These are phyloP conservation scores for Meriones unguiculatus DNA, from an alignment of 2,113 vertebrate species.

Conservation along the genomic window DNA sequence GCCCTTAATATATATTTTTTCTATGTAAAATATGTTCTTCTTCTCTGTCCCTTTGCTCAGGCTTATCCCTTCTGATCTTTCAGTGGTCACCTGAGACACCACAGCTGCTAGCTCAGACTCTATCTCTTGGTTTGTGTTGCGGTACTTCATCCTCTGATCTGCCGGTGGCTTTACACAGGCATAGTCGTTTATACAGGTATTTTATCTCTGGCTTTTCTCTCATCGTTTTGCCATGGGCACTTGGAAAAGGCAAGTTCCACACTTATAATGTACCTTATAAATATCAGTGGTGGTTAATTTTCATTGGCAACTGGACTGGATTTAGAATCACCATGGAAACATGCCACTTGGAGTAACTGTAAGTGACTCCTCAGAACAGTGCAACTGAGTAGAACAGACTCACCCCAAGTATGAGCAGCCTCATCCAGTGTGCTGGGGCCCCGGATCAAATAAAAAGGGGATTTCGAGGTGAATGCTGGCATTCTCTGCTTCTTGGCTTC, in stretches of 20 bases:
- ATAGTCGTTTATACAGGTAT: neutral
- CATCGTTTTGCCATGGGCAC: neutral
- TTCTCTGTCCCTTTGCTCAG: neutral
- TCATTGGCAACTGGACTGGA: too few species aligned
- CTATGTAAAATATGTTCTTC: neutral
- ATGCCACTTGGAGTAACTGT: neutral
- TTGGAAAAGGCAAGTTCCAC: neutral
- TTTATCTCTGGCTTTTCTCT: neutral
- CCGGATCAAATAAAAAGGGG: neutral
- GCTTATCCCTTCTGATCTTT: neutral
- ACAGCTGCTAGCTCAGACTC: neutral
- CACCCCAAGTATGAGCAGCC: neutral
- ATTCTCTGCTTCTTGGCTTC: neutral
- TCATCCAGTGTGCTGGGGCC: neutral
- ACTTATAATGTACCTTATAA: neutral
- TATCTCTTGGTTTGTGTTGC: too few species aligned
- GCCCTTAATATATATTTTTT: neutral
- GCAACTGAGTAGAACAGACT: neutral
- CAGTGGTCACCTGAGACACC: slow-evolving; percentile 49
- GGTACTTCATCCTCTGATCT: neutral
- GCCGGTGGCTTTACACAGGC: neutral
- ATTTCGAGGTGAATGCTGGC: neutral
- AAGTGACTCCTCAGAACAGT: neutral
- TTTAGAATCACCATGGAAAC: neutral
- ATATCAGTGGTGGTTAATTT: neutral